Base-by-base conservation (phyloP, 1,140 invertebrate genomes). In the Drosophila nannoptera region DNA sequence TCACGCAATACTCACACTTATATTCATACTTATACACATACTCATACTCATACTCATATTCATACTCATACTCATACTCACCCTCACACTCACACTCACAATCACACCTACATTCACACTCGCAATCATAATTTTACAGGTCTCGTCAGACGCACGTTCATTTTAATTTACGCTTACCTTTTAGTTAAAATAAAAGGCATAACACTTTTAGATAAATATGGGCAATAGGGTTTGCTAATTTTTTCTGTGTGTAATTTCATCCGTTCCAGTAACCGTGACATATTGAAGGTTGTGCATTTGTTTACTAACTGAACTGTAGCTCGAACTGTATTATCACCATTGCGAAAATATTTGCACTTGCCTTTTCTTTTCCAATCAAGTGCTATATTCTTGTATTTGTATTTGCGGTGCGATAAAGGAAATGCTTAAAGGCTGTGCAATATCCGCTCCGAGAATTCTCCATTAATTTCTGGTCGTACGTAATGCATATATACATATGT, bases 391-490 rank as follows among this genome's bases (percentile, higher is more conserved):
- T 7, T 36, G 8, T 69, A 38, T 16, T 35, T 50, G 6, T 67
- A 67, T 61, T 76, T 81, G 31, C 52, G 36, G 52, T 50, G 14
- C 38, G 58, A 58, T 35, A 50, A 49, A 67, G 78, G 63, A 82
- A 83, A 72, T 68, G 63, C 43, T 50, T 60, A 50, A 56, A 48
- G 50, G 29, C 66, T 64, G 59, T 56, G 60, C 60, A 75, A 84
- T 73, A 78, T 83, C 78, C 78, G 78, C 40, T 67, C 50, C 46
- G 58, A 71, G 58, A 75, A 66, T 70, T 56, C 70, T 53, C 49
- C 31, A n/a, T 38, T 35, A 12, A 70, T 54, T 50, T 58, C 22
- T 45, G 22, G 35, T 50, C 9, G 14, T 46, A 7, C 43, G 31
- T 36, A 22, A 46, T 16, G 31, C 31, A 48, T 56, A 63, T 56